Evolutionary conservation across 2,113 vertebrate species (phyloP), one percentile per base, ranked within the genome.

Genomic region (Eidolon helvum): DNA sequence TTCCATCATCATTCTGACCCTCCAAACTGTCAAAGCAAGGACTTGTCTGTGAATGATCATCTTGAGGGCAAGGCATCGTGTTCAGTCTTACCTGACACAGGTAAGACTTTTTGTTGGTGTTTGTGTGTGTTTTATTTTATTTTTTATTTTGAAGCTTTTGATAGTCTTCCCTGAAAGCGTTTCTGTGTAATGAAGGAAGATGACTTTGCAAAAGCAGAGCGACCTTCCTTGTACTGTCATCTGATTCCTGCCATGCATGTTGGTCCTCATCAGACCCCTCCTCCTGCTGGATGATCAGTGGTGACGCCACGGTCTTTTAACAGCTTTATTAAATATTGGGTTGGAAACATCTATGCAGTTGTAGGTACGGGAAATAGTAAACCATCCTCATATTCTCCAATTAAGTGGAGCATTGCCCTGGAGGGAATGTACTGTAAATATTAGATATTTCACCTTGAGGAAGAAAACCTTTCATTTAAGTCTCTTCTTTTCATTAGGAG

Each of bases 191-290:
- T 10, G 24, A 75, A 55, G 57, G 30, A 55, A 50, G 45, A 43
- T 35, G 38, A 22, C 35, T 87, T 82, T 68, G 35, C 55, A 38
- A 71, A 82, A 61, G 15, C 22, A 87, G 43, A 40, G 22, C 24
- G 10, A 8, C 5, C 8, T 45, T 50, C 35, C 77, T 57, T 24
- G 10, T 5, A 2, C 7, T 0, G 0, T 21, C 4, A 2, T 18
- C 26, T 3, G 38, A 55, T 50, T 55, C 18, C 43, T 24, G 10
- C 6, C 59, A 2, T 1, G 12, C 21, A 6, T 11, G 1, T 22
- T 33, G 5, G 24, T 2, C 16, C 26, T 61, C 28, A 4, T 59
- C 3, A 22, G 28, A 18, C 14, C 26, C 45, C 28, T 72, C 2
- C 26, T 19, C 45, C 12, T 33, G 0, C n/a, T 40, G 0, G 7